phyloP scores from a whole-genome alignment of 1,140 invertebrate genomes.

The Polypedilum pembai region DNA sequence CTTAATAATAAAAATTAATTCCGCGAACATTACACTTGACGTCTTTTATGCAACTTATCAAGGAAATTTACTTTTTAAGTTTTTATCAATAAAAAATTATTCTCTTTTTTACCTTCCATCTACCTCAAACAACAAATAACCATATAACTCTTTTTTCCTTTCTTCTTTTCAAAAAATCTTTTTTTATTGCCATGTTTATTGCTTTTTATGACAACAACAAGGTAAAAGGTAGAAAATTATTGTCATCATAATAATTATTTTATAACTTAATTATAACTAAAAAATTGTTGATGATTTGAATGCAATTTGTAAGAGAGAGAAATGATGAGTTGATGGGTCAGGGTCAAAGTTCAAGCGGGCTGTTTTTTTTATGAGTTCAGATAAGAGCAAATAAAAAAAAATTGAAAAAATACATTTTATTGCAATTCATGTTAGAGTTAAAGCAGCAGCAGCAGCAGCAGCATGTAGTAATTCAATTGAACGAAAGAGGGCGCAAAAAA shows the following conservation, averaged over 20 bases:
- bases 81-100: no score
- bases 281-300: neutral
- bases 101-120: no score
- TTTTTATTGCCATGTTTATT: neutral
- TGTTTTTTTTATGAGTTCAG: neutral
- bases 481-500: neutral
- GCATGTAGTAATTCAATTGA: neutral
- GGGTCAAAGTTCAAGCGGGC: neutral
- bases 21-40: no score
- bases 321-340: neutral
- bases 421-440: neutral
- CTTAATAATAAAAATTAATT: no score
- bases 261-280: neutral
- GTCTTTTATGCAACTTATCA: no score
- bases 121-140: no score
- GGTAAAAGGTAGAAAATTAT: neutral
- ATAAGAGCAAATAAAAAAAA: constrained; percentile 19
- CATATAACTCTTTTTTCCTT: neutral
- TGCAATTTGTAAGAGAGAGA: neutral
- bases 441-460: neutral
- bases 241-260: neutral
- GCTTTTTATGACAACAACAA: neutral
- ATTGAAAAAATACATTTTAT: constrained; percentile 20
- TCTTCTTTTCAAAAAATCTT: neutral
- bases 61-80: no score